phyloP scores from a whole-genome alignment of 2,113 vertebrate genomes.

The Triplophysa tibetana region DNA sequence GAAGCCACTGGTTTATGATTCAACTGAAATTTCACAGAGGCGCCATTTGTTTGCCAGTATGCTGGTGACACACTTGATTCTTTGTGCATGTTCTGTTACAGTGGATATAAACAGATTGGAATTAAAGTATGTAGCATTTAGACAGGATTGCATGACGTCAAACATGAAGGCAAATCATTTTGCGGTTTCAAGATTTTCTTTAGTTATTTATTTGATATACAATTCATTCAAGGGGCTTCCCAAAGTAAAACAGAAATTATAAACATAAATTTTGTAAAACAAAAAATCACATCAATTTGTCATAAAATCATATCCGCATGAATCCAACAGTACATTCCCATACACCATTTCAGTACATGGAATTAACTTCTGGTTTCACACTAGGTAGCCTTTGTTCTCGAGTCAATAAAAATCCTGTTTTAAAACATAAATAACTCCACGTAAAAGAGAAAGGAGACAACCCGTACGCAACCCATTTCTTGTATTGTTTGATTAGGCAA shows the following conservation, averaged over 20 bases:
- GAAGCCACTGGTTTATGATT: conserved; percentile 25
- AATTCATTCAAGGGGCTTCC: conserved; percentile 51
- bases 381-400: background rate
- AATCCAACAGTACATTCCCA: background rate
- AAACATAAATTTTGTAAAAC: background rate
- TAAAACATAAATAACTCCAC: conserved; percentile 11
- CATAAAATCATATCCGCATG: no score
- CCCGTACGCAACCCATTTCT: conserved; percentile 65
- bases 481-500: conserved; percentile 70
- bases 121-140: conserved; percentile 57
- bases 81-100: conserved; percentile 65
- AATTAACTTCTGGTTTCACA: conserved; percentile 13
- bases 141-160: conserved; percentile 70
- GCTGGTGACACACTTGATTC: conserved; percentile 66
- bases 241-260: conserved; percentile 34
- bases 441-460: conserved; percentile 48
- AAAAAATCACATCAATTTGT: no score
- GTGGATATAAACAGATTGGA: conserved; percentile 67
- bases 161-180: conserved; percentile 76
- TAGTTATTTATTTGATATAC: conserved; percentile 59
- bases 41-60: conserved; percentile 64
- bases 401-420: background rate
- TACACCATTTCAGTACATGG: background rate
- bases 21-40: conserved; percentile 63
- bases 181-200: conserved; percentile 71